These are phyloP conservation scores for Patella ulyssiponensis DNA, from an alignment of 2,888 invertebrate genomes.

Conservation along the genomic window DNA sequence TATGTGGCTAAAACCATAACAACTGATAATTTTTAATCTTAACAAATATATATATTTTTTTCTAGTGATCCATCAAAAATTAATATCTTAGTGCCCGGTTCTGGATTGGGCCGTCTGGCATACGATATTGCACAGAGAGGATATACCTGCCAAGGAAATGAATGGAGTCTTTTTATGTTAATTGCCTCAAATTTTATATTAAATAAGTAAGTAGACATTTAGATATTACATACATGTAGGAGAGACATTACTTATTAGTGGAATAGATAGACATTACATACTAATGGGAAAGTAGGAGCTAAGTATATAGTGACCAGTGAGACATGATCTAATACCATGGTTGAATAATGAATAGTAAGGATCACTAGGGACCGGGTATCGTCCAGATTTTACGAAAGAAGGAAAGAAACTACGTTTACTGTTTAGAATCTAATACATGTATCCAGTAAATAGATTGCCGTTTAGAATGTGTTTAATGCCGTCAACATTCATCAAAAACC, in stretches of 20 bases:
- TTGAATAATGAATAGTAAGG: not conserved
- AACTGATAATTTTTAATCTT: not conserved
- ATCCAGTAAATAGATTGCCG: too few relatives aligned
- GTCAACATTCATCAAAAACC: too few relatives aligned
- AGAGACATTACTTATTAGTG: too few relatives aligned
- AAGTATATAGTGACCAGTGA: too few relatives aligned
- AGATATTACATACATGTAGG: not conserved
- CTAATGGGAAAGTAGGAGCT: too few relatives aligned
- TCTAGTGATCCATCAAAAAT: slow-evolving; percentile 51
- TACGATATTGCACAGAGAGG: slow-evolving; percentile 93
- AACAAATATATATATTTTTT: slow-evolving; percentile 10
- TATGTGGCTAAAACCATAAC: too few relatives aligned
- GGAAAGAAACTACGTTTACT: too few relatives aligned
- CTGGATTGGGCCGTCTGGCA: slow-evolving; percentile 94
- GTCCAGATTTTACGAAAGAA: too few relatives aligned
- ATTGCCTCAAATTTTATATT: slow-evolving; percentile 96
- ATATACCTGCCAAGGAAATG: slow-evolving; percentile 95
- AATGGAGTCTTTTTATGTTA: slow-evolving; percentile 97
- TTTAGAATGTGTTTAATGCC: too few relatives aligned
- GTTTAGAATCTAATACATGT: too few relatives aligned
- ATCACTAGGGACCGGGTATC: too few relatives aligned
- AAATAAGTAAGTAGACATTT: slow-evolving; percentile 79
- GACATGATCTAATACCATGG: not conserved
- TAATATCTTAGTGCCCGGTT: slow-evolving; percentile 87
- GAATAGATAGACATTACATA: too few relatives aligned